A percentile compares a stretch with the other conserved stretches of the same genome.
phyloP scores from a whole-genome alignment of 2,113 vertebrate species.

The Zingel zingel region DNA sequence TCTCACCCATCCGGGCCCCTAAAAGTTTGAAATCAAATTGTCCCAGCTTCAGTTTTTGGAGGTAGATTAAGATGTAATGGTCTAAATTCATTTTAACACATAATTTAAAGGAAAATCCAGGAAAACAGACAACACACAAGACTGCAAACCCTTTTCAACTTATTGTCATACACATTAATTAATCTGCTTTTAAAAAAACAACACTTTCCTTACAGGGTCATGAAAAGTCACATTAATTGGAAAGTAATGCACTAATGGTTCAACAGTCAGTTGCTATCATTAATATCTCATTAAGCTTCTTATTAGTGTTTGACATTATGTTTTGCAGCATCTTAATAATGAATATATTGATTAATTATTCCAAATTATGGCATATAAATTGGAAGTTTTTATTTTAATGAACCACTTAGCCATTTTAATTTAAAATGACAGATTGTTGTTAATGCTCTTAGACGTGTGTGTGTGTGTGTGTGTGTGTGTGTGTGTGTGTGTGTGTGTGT shows the following conservation, averaged over 20 bases:
- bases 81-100: background rate
- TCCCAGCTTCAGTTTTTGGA: background rate
- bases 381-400: constrained; percentile 2
- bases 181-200: background rate
- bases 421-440: constrained; percentile 7
- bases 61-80: background rate
- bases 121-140: background rate
- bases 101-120: background rate
- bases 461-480: background rate
- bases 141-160: background rate
- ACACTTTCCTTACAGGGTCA: background rate
- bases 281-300: background rate
- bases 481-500: background rate
- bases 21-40: too few relatives aligned
- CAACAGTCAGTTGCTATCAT: background rate
- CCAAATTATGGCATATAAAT: background rate
- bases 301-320: background rate
- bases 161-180: background rate
- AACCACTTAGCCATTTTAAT: background rate
- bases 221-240: background rate
- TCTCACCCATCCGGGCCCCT: too few relatives aligned
- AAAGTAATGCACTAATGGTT: background rate
- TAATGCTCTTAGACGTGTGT: background rate
- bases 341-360: background rate
- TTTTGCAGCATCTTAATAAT: background rate